Evolutionary conservation across 2,888 invertebrate genomes (phyloP).

Genomic region (Drosophila mayaguana): DNA sequence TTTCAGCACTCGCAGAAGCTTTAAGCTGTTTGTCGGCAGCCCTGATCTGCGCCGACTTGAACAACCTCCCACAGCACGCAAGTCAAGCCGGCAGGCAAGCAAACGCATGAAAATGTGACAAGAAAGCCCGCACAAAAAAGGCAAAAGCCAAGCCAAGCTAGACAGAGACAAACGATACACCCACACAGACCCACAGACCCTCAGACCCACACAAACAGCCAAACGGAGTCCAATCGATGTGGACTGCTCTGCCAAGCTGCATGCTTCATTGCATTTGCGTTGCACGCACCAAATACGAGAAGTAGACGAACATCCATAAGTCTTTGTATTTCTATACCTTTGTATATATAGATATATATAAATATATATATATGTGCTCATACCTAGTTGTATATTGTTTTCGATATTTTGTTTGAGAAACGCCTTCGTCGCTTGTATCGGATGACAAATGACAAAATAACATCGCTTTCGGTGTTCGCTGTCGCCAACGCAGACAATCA

Average conservation of each 20-base stretch:
- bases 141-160: conserved; percentile 12
- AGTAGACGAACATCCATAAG: conserved; percentile 31
- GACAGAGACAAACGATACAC: conserved; percentile 46
- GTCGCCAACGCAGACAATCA: conserved; percentile 40
- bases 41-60: conserved; percentile 34
- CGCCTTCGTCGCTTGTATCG: conserved; percentile 72
- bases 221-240: conserved; percentile 13
- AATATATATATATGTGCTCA: too few species aligned
- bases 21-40: conserved; percentile 7
- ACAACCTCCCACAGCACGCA: conserved; percentile 50
- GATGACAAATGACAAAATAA: conserved; percentile 74
- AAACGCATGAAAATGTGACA: conserved; percentile 49
- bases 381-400: conserved; percentile 59
- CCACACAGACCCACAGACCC: conserved; percentile 35
- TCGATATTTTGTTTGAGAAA: conserved; percentile 66
- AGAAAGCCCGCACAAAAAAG: conserved; percentile 52
- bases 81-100: conserved; percentile 34
- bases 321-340: conserved; percentile 3
- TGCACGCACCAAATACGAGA: conserved; percentile 78
- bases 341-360: background rate
- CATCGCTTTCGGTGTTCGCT: conserved; percentile 19
- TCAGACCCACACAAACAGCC: conserved; percentile 8
- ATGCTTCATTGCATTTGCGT: conserved; percentile 74
- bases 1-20: background rate
- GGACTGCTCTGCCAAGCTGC: conserved; percentile 33